Evolutionary conservation across 2,113 vertebrate genomes (phyloP).

Genomic region (Tupaia chinensis): DNA sequence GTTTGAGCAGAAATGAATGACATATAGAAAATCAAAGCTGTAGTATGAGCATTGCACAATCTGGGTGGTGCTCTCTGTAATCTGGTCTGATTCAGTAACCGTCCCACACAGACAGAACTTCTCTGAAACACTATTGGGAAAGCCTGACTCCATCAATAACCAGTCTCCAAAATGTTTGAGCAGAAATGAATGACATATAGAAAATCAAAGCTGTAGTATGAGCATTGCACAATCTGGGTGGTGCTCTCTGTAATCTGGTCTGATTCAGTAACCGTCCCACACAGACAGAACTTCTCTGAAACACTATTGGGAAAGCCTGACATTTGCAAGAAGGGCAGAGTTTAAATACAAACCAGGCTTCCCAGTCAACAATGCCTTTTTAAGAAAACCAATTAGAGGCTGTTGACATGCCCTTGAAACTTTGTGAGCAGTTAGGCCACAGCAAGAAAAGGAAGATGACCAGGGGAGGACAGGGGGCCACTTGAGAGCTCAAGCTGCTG

Average conservation of each 20-base stretch:
- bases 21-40: background rate
- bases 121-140: constrained; percentile 30
- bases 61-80: background rate
- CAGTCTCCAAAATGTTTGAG: no score
- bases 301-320: constrained; percentile 9
- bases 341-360: constrained; percentile 49
- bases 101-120: constrained; percentile 6
- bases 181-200: no score
- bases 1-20: background rate
- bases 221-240: no score
- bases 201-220: no score
- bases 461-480: background rate
- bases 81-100: background rate
- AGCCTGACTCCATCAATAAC: no score
- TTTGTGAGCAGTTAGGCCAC: background rate
- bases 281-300: constrained; percentile 42
- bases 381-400: constrained; percentile 24
- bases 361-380: background rate
- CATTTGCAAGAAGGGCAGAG: constrained; percentile 53
- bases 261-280: no score
- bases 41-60: background rate
- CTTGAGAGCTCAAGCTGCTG: background rate
- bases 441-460: background rate
- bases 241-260: no score
- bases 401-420: background rate